phyloP scores from a whole-genome alignment of 2,113 vertebrate species.

The Lontra canadensis region DNA sequence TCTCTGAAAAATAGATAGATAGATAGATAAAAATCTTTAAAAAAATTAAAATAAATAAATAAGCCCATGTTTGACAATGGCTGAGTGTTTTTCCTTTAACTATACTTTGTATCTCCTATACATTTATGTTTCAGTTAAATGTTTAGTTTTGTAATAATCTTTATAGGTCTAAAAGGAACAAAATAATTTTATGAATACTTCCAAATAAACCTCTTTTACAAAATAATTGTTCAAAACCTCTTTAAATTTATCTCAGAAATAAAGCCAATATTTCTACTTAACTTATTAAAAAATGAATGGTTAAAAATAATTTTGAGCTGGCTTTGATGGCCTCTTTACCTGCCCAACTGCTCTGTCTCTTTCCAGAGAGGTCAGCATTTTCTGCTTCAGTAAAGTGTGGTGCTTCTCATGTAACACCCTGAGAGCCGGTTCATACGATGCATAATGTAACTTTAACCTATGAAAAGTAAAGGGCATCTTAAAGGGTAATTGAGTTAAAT shows the following conservation, averaged over 20 bases:
- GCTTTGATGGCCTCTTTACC: slow-evolving; percentile 77
- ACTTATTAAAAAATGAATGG: not conserved
- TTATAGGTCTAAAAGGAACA: not conserved
- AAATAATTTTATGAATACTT: slow-evolving; percentile 20
- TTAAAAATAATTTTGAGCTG: not conserved
- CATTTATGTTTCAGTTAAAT: not conserved
- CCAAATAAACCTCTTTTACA: slow-evolving; percentile 6
- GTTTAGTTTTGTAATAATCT: not conserved
- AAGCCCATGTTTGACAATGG: not conserved
- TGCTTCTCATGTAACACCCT: slow-evolving; percentile 90
- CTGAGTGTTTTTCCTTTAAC: slow-evolving; percentile 12
- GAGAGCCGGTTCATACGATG: slow-evolving; percentile 86
- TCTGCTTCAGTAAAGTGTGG: slow-evolving; percentile 87
- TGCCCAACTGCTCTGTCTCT: slow-evolving; percentile 86
- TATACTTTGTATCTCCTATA: not conserved
- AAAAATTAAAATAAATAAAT: not conserved
- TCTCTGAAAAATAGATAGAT: too few relatives aligned
- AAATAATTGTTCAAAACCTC: not conserved
- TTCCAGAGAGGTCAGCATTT: slow-evolving; percentile 87
- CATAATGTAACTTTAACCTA: slow-evolving; percentile 90
- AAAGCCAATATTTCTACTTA: slow-evolving; percentile 18
- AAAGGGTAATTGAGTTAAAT: slow-evolving; percentile 58
- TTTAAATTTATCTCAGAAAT: slow-evolving; percentile 7
- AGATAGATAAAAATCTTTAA: not conserved
- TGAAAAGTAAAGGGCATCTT: slow-evolving; percentile 62